Percentiles rank a stretch among this genome's conserved stretches.
Evolutionary conservation across 2,888 invertebrate genomes (phyloP).

Genomic region (Drosophila bunnanda): DNA sequence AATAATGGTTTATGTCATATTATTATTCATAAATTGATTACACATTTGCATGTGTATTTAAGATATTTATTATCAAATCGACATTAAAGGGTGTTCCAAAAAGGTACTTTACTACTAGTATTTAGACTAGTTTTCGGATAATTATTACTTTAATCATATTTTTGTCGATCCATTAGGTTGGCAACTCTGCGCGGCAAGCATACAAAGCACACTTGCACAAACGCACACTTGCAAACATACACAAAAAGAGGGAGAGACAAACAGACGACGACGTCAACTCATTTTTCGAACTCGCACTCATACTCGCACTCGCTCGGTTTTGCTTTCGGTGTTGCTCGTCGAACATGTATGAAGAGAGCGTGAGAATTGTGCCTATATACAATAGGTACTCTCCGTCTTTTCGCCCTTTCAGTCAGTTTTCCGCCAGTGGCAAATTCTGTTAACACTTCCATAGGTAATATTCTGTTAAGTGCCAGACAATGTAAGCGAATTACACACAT

Average conservation of each 20-base stretch:
- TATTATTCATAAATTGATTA: background rate
- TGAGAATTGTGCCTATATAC: no score
- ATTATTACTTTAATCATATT: background rate
- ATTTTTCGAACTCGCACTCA: constrained; percentile 65
- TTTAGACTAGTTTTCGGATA: background rate
- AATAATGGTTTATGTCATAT: background rate
- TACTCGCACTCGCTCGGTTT: constrained; percentile 57
- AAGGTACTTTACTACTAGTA: background rate
- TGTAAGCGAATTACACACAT: no score
- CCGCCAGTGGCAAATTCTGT: no score
- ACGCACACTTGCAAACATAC: constrained; percentile 3
- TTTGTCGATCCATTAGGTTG: constrained; percentile 33
- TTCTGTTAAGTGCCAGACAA: no score
- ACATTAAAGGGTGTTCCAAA: no score
- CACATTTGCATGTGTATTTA: no score
- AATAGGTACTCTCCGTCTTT: no score
- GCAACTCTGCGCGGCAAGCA: constrained; percentile 70
- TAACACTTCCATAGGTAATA: no score
- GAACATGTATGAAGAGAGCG: no score
- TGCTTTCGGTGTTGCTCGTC: constrained; percentile 3
- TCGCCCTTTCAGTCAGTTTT: no score
- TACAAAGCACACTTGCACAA: constrained; percentile 45
- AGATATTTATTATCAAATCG: no score
- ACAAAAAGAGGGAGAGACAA: constrained; percentile 10
- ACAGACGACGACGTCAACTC: constrained; percentile 45